Evolutionary conservation across 2,888 invertebrate species (phyloP), one percentile per base, ranked within the genome.

Genomic region (Dynastes maya): DNA sequence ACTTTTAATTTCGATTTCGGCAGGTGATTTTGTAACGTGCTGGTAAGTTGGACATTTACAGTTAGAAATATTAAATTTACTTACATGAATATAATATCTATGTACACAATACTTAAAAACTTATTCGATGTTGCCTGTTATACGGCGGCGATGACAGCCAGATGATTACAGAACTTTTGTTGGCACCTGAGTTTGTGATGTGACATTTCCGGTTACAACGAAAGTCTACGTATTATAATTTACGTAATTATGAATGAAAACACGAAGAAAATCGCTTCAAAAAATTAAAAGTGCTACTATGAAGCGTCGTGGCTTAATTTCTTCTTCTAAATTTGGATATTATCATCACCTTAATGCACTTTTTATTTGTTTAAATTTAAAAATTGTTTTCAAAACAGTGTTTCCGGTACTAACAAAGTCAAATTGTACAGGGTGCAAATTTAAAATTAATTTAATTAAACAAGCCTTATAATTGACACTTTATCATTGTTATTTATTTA

Each of bases 181-280:
- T 85, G 86, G 85, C 84, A 83, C 84, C 83, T 82, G 77, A 83
- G 82, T 76, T 83, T 84, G 82, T 85, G 86, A 86, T 86, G 86
- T 85, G 84, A 86, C 86, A 85, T 84, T 84, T 83, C 82, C 83
- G 82, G 80, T 80, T 77, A 16, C 5, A 6, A 51, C 37, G 6
- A 61, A 22, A 58, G 40, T 58, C 40, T 37, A 72, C 58, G 58
- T 58, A 40, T 22, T 4, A 16, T 58, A 58, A 40, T 40, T 58
- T 72, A 2, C 16, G 27, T 40, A 58, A 37, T 72, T 22, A 72
- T 72, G 72, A 72, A 72, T 72, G 72, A 58, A 72, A 72, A 55
- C 5, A 72, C 3, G 8, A 8, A 72, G 32, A 37, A 37, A 72
- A 40, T n/a, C 55, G n/a, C 8, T n/a, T 16, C 11, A 29, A 29